Evolutionary conservation across 1,140 invertebrate genomes (phyloP), one percentile per base, ranked within the genome.

Genomic region (Bombus fervidus): DNA sequence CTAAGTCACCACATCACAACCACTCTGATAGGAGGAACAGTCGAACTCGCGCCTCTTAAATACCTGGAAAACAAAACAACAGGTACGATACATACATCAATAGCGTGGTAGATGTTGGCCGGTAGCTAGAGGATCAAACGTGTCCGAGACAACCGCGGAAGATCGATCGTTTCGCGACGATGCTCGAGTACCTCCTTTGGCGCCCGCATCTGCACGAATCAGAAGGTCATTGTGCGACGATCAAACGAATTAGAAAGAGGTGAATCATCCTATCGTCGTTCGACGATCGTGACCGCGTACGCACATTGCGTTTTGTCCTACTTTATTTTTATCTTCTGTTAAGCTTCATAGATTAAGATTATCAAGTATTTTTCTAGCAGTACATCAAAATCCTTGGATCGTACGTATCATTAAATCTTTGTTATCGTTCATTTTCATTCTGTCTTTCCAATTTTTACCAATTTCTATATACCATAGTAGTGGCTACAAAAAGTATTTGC

Each of bases 1-100:
- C 81, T 77, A 88, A 83, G 94, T 92, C 93, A 95, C 96, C 97
- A 97, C 96, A 97, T 97, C 97, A 97, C 97, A 97, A 95, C 97
- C 97, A 97, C 96, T 97, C 97, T 96, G 96, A 97, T 95, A 94
- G 94, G 95, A 91, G 93, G 92, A 94, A 95, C 93, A 94, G 90
- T 88, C 91, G 92, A 91, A 86, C 68, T 80, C 64, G 25, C 66
- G 75, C 12, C 25, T 6, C 31, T 62, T 22, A 47, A 72, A n/a
- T 31, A 72, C 31, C 77, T 85, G 68, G 31, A 79, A 80, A 59
- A 59, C 18, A 34, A 41, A 31, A 22, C 12, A 25, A 62, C 64
- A 37, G 10, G 37, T 8, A 69, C 34, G 39, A 76, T 62, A 28
- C 15, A 59, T 31, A 47, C 47, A 47, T 18, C 15, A 18, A 47